Evolutionary conservation across 1,140 invertebrate genomes (phyloP), one percentile per base, ranked within the genome.

Genomic region (Galleria mellonella): DNA sequence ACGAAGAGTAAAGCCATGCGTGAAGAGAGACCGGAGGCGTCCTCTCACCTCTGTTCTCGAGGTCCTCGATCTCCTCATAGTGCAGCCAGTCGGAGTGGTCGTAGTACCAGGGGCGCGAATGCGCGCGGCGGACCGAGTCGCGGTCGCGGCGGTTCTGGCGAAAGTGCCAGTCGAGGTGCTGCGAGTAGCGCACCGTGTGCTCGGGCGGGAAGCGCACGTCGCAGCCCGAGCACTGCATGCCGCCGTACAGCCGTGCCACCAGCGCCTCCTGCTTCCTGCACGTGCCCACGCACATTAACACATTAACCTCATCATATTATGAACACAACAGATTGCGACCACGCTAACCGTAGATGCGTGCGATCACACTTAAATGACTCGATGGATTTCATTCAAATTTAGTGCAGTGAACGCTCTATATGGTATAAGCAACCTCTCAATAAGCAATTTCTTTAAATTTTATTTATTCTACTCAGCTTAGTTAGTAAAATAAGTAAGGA

Each of bases 81-180:
- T 96, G 92, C 62, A 96, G 91, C 97, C 97, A 99, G 77, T 98
- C 96, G 47, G 92, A 90, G 30, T 95, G 88, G 62, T 95, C 92
- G 69, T 97, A 98, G 77, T 95, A 97, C 94, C 96, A 97, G 45
- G 92, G 90, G 4, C 96, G 86, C 9, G 93, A 94, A 54, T 94
- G 92, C 0, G 95, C 93, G 37, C 95, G 93, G 13, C 94, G 89
- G 0, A 92, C 91, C 0, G 94, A 94, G 62, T 96, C 94, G 47
- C 95, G 92, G 62, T 96, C 96, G 32, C 92, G 88, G 7, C 96
- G 87, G 82, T 99, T 99, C 76, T 96, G 94, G 7, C 97, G 87
- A 83, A 98, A 98, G 87, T 99, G 97, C 97, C 97, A 98, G 84
- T 99, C 97, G 17, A 98, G 88, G 86, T 98, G 97, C 72, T 96